Base-by-base conservation (phyloP, 2,888 invertebrate species). In the Prosapia bicincta region DNA sequence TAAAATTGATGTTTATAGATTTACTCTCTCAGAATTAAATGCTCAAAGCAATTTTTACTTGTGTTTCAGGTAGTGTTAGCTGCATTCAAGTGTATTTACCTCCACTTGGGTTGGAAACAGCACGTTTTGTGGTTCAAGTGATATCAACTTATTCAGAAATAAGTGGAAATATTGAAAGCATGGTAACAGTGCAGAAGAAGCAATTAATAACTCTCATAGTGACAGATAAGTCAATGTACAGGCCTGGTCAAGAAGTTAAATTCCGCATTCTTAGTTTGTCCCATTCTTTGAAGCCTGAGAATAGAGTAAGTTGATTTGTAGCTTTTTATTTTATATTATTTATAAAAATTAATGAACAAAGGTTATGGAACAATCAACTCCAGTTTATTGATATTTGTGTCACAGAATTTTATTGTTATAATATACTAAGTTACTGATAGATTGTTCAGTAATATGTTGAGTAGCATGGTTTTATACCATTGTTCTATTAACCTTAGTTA, bases 191-290 rank as follows among this genome's bases (percentile, higher is more conserved):
- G 15, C 86, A 88, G 30, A 85, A 88, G n/a, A 84, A 88, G n/a
- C 86, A 87, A 24, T 83, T 86, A 3, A 84, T 89, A 15, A 83
- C 89, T 0, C 86, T 89, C 65, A 84, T 90, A 0, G 88, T 89
- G 79, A 88, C 90, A 0, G 90, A 91, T 79, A 87, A 89, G 15
- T 86, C 88, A 0, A 84, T 89, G 10, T 90, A 90, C 83, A 85
- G 89, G 20, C 89, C 90, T 0, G 89, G 89, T 0, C 90, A 90
- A 75, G 85, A 85, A 5, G 85, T 91, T 66, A 85, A 87, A 20
- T 85, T 88, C n/a, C 84, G 90, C 54, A 84, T 89, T 0, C 82
- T 90, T 5, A 87, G 86, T 3, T 82, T 90, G 13, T 87, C 87
- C 72, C 87, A 88, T 0, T 88, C 90, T 78, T 83, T 90, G 24